phyloP scores from a whole-genome alignment of 2,113 vertebrate species.

The Gymnorhina tibicen region DNA sequence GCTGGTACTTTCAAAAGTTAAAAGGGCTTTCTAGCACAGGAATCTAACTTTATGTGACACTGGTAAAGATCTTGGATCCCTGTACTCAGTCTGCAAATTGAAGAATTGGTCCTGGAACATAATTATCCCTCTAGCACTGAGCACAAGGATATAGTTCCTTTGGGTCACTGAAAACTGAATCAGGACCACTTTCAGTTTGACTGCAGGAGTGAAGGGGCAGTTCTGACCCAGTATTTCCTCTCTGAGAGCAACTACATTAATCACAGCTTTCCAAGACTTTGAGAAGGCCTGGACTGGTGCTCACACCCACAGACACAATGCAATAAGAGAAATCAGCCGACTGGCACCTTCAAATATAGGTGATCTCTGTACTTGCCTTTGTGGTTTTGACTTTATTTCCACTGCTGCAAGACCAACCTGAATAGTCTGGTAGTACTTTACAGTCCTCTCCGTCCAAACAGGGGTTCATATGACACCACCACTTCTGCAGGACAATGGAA shows the following conservation, averaged over 20 bases:
- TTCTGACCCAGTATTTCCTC: not conserved
- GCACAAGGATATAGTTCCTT: accelerated
- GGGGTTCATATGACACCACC: constrained; percentile 98
- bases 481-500: constrained; percentile 93
- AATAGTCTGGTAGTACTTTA: constrained; percentile 93
- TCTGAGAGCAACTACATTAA: not conserved
- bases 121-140: not conserved
- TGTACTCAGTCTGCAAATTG: not conserved
- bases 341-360: not conserved
- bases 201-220: not conserved
- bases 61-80: not conserved
- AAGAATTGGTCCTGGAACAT: not conserved
- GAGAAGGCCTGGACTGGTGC: not conserved
- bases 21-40: not conserved
- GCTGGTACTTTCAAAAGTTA: not conserved
- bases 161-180: not conserved
- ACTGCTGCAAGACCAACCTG: constrained; percentile 98
- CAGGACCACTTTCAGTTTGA: not conserved
- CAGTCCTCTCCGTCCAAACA: constrained; percentile 96
- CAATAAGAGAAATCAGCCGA: not conserved
- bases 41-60: not conserved
- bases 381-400: constrained; percentile 99
- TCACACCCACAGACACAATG: not conserved
- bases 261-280: not conserved
- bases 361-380: constrained; percentile 80